phyloP scores from a whole-genome alignment of 2,888 invertebrate genomes.

The Drosophila trichaetosa region DNA sequence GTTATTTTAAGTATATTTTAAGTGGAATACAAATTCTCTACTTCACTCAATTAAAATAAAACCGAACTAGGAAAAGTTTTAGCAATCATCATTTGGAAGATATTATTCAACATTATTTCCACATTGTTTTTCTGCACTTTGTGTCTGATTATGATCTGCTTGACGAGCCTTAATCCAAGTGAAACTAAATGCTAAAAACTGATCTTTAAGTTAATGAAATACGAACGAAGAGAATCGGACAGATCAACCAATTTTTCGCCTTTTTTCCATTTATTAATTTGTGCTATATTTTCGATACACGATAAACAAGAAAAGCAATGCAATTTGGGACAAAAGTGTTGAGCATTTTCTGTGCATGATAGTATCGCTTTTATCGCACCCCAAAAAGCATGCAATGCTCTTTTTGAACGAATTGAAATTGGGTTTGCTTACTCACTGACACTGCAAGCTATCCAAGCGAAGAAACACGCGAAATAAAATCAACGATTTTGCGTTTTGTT shows the following conservation, averaged over 20 bases:
- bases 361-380: not conserved
- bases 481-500: conserved; percentile 23
- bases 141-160: not conserved
- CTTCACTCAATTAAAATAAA: not conserved
- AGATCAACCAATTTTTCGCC: not conserved
- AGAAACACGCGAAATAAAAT: conserved; percentile 2
- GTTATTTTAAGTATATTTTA: not conserved
- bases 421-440: not conserved
- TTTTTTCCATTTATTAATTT: not conserved
- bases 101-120: not conserved
- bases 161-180: not conserved
- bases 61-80: not conserved
- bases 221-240: not conserved
- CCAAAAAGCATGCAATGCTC: conserved; percentile 34
- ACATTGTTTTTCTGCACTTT: not conserved
- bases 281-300: not conserved
- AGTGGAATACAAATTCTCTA: not conserved
- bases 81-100: not conserved
- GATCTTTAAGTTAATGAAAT: not conserved
- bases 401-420: not conserved
- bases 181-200: not conserved
- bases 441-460: not conserved
- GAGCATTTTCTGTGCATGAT: not conserved
- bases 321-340: not conserved
- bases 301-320: not conserved